Percentiles rank a stretch among this genome's conserved stretches.
These are phyloP conservation scores for Eulemur rufifrons DNA, from an alignment of 2,113 vertebrate genomes.

Conservation along the genomic window DNA sequence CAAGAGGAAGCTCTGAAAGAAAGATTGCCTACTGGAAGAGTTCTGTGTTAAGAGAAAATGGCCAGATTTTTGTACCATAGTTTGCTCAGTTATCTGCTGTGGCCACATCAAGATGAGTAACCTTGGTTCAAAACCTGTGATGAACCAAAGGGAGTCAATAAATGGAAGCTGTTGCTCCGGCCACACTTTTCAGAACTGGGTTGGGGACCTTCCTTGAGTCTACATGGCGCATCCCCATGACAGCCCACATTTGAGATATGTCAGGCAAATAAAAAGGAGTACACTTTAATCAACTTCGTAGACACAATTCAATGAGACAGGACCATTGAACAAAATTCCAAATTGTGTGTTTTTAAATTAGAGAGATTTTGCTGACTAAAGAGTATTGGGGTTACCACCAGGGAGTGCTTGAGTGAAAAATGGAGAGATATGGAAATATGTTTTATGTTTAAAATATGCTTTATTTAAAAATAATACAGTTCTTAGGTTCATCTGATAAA, in stretches of 20 bases:
- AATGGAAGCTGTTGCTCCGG: too few relatives aligned
- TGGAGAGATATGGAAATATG: background rate
- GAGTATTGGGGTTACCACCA: background rate
- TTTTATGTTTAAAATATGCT: background rate
- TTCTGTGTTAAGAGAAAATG: background rate
- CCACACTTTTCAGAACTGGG: background rate
- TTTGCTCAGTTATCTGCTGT: background rate
- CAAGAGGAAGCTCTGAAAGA: background rate
- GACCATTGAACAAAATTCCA: background rate
- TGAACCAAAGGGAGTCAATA: background rate
- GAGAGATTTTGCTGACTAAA: background rate
- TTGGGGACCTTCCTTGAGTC: background rate
- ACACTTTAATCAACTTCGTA: background rate
- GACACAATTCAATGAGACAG: background rate
- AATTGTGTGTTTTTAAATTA: background rate
- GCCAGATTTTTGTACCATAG: background rate
- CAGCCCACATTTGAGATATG: too few relatives aligned
- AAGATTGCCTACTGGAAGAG: background rate
- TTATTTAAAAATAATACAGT: background rate
- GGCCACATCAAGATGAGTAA: background rate
- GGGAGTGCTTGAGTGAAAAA: background rate
- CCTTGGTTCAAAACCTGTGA: background rate
- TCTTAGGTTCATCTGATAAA: background rate
- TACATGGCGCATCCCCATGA: accelerated
- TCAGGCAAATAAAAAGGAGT: background rate